A percentile compares a stretch with the other conserved stretches of the same genome.
Conservation (phyloP, 2,113 vertebrate species). For the Chloebia gouldiae region DNA sequence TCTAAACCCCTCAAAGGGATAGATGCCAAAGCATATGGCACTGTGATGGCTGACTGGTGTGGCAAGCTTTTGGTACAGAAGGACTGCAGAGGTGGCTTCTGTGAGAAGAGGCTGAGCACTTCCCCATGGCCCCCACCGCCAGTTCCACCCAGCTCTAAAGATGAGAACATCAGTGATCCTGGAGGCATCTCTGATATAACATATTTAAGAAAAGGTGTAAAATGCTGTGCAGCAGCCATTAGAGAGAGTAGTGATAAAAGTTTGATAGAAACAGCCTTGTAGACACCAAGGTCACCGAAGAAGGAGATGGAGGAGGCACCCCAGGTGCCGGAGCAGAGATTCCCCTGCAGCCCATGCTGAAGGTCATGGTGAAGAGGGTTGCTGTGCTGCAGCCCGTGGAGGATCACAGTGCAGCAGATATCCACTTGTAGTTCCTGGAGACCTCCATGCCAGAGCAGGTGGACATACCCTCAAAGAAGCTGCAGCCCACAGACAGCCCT, state of each 20-base stretch:
- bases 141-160: neutral
- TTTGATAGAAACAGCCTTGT: neutral
- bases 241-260: neutral
- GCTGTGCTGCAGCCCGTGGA: neutral
- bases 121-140: too few relatives aligned
- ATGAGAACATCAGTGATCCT: neutral
- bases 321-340: fast-evolving
- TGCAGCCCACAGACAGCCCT: fast-evolving
- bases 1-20: neutral
- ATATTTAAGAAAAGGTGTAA: neutral
- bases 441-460: neutral
- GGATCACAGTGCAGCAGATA: neutral
- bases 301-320: fast-evolving
- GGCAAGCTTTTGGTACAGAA: neutral
- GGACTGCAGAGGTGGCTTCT: neutral
- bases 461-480: neutral
- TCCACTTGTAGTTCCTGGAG: neutral
- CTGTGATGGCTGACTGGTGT: neutral
- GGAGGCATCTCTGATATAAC: neutral
- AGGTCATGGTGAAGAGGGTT: neutral
- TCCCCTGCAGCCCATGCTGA: neutral
- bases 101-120: neutral
- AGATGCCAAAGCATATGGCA: too few relatives aligned
- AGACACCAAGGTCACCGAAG: neutral
- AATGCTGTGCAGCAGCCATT: neutral